phyloP scores from a whole-genome alignment of 2,888 invertebrate species.

The Mayetiola destructor region DNA sequence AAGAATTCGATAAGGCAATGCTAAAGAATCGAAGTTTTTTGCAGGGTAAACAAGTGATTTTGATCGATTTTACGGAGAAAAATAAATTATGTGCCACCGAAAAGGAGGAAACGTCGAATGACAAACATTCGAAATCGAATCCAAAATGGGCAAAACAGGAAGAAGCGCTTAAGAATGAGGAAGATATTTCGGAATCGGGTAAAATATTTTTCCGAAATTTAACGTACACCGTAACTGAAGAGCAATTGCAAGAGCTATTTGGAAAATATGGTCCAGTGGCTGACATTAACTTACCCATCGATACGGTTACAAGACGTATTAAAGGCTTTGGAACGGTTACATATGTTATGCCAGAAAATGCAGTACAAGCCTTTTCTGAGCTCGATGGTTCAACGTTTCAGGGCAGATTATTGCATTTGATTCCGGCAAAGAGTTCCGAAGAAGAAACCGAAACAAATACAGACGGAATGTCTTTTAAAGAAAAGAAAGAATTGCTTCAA shows the following conservation, averaged over 20 bases:
- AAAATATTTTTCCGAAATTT: slow-evolving; percentile 85
- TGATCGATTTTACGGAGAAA: slow-evolving; percentile 39
- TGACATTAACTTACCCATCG: slow-evolving; percentile 81
- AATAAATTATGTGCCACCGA: slow-evolving; percentile 30
- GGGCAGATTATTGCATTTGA: slow-evolving; percentile 83
- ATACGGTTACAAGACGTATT: slow-evolving; percentile 58
- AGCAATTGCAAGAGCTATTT: slow-evolving; percentile 69
- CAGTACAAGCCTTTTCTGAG: slow-evolving; percentile 70
- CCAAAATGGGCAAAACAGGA: slow-evolving; percentile 48
- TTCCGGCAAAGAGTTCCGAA: slow-evolving; percentile 60
- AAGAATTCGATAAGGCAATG: slow-evolving; percentile 63
- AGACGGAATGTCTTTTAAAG: slow-evolving; percentile 49
- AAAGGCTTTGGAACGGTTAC: slow-evolving; percentile 91
- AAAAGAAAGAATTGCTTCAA: slow-evolving; percentile 61
- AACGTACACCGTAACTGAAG: slow-evolving; percentile 70
- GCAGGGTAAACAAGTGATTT: slow-evolving; percentile 48
- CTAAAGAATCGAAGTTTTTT: slow-evolving; percentile 74
- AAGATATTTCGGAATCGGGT: slow-evolving; percentile 77
- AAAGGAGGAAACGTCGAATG: slow-evolving; percentile 19
- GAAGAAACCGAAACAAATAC: slow-evolving; percentile 37
- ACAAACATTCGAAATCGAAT: slow-evolving; percentile 20
- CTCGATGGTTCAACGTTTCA: slow-evolving; percentile 84
- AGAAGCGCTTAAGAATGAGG: slow-evolving; percentile 51
- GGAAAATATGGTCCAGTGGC: slow-evolving; percentile 72
- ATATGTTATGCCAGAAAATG: slow-evolving; percentile 90